These are phyloP conservation scores for Ursus arctos DNA, from an alignment of 2,113 vertebrate species.

Conservation along the genomic window DNA sequence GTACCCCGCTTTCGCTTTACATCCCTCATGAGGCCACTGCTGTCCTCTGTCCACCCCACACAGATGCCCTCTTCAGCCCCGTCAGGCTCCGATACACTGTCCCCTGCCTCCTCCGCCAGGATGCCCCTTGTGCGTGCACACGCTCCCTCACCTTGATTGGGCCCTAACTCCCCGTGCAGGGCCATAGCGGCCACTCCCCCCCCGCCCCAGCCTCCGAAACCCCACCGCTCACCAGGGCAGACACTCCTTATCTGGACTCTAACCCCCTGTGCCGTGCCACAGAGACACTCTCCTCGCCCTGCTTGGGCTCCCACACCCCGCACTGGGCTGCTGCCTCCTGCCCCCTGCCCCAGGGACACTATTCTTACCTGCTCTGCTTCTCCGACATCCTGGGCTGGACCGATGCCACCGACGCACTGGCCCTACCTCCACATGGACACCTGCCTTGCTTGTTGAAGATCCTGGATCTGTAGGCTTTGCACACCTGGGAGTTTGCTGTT, in stretches of 20 bases:
- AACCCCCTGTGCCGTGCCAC: not conserved
- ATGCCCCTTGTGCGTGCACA: not conserved
- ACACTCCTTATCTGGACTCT: too few species aligned
- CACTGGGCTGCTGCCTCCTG: not conserved
- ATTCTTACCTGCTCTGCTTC: not conserved
- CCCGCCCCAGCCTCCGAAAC: not conserved
- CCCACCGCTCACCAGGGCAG: not conserved
- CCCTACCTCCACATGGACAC: too few species aligned
- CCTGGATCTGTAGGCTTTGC: not conserved
- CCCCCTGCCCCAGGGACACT: not conserved
- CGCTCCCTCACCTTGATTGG: not conserved
- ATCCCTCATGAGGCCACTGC: not conserved
- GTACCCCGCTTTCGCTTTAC: not conserved
- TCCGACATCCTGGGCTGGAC: too few species aligned
- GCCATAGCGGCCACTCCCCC: not conserved
- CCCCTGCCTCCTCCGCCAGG: not conserved
- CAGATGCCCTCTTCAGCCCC: not conserved
- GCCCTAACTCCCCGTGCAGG: not conserved
- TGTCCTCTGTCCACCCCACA: not conserved
- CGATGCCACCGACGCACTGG: not conserved
- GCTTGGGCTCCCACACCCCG: not conserved
- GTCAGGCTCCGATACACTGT: not conserved
- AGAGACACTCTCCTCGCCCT: not conserved
- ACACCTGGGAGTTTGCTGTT: not conserved
- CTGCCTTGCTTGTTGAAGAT: not conserved